Evolutionary conservation across 1,140 invertebrate genomes (phyloP), one percentile per base, ranked within the genome.

Genomic region (Tenebrio molitor): DNA sequence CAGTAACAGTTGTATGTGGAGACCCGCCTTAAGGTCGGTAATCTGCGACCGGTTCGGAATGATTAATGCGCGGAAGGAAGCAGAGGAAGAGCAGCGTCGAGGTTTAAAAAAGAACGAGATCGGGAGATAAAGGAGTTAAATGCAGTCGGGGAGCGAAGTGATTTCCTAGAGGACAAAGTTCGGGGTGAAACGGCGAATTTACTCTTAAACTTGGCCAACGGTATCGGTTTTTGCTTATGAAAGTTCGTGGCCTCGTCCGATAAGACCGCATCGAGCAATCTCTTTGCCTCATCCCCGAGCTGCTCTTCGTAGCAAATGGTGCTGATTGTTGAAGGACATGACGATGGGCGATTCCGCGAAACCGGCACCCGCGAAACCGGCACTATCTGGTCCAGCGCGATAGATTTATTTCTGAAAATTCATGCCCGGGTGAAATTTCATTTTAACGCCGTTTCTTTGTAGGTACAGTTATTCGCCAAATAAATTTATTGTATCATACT

Each of bases 81-180:
- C n/a, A n/a, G n/a, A n/a, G n/a, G n/a, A n/a, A n/a, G n/a, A n/a
- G n/a, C n/a, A n/a, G n/a, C 23, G 50, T 29, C 8, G 21, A 17
- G 44, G 44, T 50, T 17, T 19, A 50, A 29, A 58, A 29, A 58
- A 14, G 12, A 58, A 29, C 10, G 50, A 58, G 21, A 58, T 58
- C 21, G 29, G 50, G 21, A 58, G 23, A 58, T 58, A 58, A 58
- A 58, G 50, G n/a, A 29, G 23, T 58, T 19, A 58, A 58, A 58
- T 23, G 50, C 23, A 17, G 14, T 17, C 10, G 50, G 12, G 36
- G 12, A 39, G 36, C 36, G 12, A 39, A 39, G 5, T 39, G 3
- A 50, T 50, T 50, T 10, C 44, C 44, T n/a, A n/a, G n/a, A n/a
- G 44, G 44, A 17, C 44, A 50, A 58, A 58, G 50, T 58, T 58